Evolutionary conservation across 2,888 invertebrate genomes (phyloP), one percentile per base, ranked within the genome.

Genomic region (Chloromyia formosa): DNA sequence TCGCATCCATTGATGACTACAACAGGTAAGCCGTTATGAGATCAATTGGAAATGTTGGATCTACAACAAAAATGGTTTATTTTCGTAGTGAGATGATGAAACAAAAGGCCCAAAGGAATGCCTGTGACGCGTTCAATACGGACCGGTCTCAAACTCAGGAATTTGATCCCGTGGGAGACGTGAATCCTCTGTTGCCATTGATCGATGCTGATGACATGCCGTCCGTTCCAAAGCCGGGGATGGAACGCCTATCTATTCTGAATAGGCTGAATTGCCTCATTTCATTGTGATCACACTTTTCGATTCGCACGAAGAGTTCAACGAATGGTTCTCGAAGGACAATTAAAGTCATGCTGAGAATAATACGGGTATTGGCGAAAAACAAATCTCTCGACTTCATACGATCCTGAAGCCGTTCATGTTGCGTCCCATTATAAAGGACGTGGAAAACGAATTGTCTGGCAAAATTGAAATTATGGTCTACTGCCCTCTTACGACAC

Each of bases 251-350:
- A 97, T 97, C 97, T 0, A 97, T 97, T 80, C 97, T 97, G 84
- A 97, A 97, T 86, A 96, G 96, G 96, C 95, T 1, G 97, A 98
- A 85, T 85, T 97, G 72, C 86, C 97, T 14, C 97, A 97, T 86
- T 97, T 97, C 81, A 96, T 97, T 80, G 97, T 97, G 96, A 97
- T 97, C 1, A 95, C 96, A 0, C 86, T 97, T 71, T 96, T 97
- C 82, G 97, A 97, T 85, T 97, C 96, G 0, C 97, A 97, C 81
- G 96, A 97, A 78, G 97, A 97, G 85, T 97, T 97, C 84, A 97
- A 95, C 81, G 97, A 97, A 82, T 97, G 97, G 97, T 97, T 97
- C 86, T 96, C 96, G 0, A 97, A 97, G 83, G 97, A 97, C 81
- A 97, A 97, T 76, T 97, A 97, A 86, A 96, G 94, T 83, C 96